Percentiles rank a stretch among this genome's conserved stretches.
phyloP scores from a whole-genome alignment of 2,113 vertebrate genomes.

The Galbula dea region DNA sequence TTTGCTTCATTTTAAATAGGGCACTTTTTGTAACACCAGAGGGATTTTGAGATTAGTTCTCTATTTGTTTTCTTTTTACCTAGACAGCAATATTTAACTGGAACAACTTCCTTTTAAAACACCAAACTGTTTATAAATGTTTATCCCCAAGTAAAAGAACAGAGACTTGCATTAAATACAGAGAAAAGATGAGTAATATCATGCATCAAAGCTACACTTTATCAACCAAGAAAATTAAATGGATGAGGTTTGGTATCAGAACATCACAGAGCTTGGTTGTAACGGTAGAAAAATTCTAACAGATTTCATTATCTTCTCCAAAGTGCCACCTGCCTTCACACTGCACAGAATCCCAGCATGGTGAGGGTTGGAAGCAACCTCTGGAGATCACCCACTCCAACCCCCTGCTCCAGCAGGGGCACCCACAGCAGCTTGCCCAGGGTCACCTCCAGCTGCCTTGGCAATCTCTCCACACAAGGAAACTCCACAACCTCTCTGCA shows the following conservation, averaged over 20 bases:
- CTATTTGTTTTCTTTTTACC: slow-evolving; percentile 37
- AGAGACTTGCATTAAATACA: background rate
- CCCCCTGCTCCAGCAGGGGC: too few species aligned
- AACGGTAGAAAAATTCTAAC: background rate
- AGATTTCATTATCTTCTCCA: background rate
- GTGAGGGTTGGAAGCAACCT: too few species aligned
- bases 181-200: background rate
- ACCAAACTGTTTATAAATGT: background rate
- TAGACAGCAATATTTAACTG: slow-evolving; percentile 9
- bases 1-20: slow-evolving; percentile 57
- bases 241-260: background rate
- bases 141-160: background rate
- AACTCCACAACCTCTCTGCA: too few species aligned
- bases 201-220: background rate
- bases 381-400: too few species aligned
- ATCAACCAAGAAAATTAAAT: background rate
- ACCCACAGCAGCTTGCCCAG: too few species aligned
- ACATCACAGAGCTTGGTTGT: background rate
- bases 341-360: too few species aligned
- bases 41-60: slow-evolving; percentile 18
- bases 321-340: background rate
- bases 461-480: too few species aligned
- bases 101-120: background rate
- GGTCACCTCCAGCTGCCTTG: too few species aligned
- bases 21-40: slow-evolving; percentile 13